Conservation (phyloP, 2,113 vertebrate species). For the Tringa solitaria region DNA sequence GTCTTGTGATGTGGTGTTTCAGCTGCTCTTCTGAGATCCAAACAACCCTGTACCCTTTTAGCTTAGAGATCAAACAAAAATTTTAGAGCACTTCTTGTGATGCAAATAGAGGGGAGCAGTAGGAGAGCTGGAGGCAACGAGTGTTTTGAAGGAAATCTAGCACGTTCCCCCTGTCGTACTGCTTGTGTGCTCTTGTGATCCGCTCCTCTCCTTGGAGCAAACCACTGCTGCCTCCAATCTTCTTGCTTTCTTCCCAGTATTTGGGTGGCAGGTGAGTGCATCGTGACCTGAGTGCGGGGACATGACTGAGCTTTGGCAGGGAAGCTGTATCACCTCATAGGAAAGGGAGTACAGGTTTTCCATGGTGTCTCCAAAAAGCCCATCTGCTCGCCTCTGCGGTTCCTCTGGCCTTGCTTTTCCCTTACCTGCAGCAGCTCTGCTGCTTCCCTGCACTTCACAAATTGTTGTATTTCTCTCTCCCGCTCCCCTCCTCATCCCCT, state of each 20-base stretch:
- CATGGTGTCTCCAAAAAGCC: background rate
- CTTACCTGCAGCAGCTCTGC: background rate
- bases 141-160: background rate
- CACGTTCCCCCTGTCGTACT: accelerated
- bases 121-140: background rate
- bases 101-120: background rate
- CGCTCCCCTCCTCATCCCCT: accelerated
- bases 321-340: accelerated
- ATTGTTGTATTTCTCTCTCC: background rate
- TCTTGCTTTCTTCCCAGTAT: background rate
- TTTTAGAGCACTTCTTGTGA: background rate
- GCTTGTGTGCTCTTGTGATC: background rate
- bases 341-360: background rate
- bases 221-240: background rate
- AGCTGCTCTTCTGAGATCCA: background rate
- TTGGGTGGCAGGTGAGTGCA: background rate
- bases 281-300: accelerated
- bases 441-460: background rate
- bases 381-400: accelerated
- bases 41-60: background rate
- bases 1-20: background rate
- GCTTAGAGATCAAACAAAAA: background rate
- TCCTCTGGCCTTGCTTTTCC: background rate
- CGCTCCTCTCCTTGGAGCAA: background rate
- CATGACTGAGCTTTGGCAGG: background rate